phyloP scores from a whole-genome alignment of 2,113 vertebrate genomes.

The Laticauda colubrina region DNA sequence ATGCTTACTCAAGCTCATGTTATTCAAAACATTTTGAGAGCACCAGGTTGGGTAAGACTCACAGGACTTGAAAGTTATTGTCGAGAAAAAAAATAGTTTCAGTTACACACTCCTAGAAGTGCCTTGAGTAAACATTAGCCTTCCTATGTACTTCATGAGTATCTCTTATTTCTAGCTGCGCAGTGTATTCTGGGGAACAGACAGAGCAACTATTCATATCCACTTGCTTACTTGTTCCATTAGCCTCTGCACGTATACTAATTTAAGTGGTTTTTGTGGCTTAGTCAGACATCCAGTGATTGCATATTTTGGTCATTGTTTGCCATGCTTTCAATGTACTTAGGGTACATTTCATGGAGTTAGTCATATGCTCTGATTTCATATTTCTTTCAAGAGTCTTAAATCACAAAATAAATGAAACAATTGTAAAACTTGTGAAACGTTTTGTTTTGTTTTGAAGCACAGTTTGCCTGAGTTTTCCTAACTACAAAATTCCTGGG shows the following conservation, averaged over 20 bases:
- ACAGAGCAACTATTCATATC: neutral
- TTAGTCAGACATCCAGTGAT: neutral
- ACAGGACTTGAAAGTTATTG: neutral
- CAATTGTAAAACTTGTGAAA: neutral
- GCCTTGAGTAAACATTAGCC: neutral
- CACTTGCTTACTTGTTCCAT: neutral
- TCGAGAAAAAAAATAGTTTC: neutral
- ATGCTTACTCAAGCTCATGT: neutral
- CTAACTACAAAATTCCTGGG: neutral
- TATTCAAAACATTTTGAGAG: neutral
- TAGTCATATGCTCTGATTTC: neutral
- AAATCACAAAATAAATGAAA: neutral
- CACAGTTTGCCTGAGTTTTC: neutral
- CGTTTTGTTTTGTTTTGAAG: neutral
- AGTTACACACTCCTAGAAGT: neutral
- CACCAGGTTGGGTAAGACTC: neutral
- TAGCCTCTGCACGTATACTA: neutral
- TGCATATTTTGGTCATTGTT: neutral
- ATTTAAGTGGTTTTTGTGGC: slow-evolving; percentile 6
- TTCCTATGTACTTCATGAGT: neutral
- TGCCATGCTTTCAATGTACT: fast-evolving
- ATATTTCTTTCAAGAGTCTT: neutral
- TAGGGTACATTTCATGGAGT: neutral
- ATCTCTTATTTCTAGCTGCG: neutral
- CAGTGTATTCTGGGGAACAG: neutral